Evolutionary conservation across 2,888 invertebrate species (phyloP), one percentile per base, ranked within the genome.

Genomic region (Luperina testacea): DNA sequence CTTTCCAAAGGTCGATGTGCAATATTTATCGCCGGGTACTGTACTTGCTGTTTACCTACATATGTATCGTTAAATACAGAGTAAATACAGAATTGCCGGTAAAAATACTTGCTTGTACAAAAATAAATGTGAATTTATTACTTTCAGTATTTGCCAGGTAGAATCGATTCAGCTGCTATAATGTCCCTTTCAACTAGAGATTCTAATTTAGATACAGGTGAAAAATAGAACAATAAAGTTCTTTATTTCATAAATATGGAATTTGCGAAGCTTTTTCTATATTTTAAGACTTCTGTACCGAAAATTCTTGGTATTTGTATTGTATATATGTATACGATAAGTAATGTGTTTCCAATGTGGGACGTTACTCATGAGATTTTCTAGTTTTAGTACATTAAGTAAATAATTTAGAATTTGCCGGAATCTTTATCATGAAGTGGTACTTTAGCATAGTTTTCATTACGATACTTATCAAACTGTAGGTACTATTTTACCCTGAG

Each of bases 201-300:
- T 75, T 81, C 9, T 38, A 61, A 68, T 68, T 61, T 68, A 63
- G 80, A 82, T 81, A 64, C 5, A 9, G 0, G 20, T 42, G 63
- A 48, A 64, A 74, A 76, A 80, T 76, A 69, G 45, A 68, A n/a
- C 68, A 63, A 69, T 76, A 68, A 81, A 81, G 8, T 65, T 32
- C 8, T 15, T n/a, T 42, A 51, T 64, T 6, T 2, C 15, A 32
- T 65, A 61, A 74, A 45, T 59, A n/a, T 24, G 5, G 15, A n/a
- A 32, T 73, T 51, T 42, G 15, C 20, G 61, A 80, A 45, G n/a
- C 17, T 61, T 38, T 78, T 63, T 51, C n/a, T 45, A 11, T 48
- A 32, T 32, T 72, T 45, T 77, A 24, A 5, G 63, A 64, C 5
- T n/a, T 63, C 20, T 24, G 13, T 38, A 9, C 13, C 15, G 15